These are phyloP conservation scores for Cisticola juncidis DNA, from an alignment of 2,113 vertebrate species.

Conservation along the genomic window DNA sequence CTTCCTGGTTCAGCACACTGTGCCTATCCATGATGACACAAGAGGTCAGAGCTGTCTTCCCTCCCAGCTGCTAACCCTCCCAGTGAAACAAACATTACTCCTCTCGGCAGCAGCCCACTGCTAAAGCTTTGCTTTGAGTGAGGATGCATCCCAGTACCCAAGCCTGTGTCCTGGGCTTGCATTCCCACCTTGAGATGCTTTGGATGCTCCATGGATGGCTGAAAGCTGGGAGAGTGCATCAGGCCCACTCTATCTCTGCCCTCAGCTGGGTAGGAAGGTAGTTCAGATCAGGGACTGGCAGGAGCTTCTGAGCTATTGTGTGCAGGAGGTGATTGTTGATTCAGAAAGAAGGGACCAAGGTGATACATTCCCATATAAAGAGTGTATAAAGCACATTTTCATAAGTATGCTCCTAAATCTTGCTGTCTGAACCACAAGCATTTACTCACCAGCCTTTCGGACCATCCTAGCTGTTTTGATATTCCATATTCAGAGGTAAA, in stretches of 20 bases:
- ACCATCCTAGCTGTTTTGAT: neutral
- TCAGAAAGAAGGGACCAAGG: neutral
- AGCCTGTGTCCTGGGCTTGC: neutral
- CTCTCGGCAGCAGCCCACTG: neutral
- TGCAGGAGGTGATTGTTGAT: neutral
- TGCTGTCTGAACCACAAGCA: neutral
- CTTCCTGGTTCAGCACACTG: neutral
- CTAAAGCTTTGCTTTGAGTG: neutral
- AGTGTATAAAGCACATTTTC: neutral
- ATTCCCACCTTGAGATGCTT: neutral
- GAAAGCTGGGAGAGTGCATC: neutral
- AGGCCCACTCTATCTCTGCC: neutral
- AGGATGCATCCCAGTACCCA: neutral
- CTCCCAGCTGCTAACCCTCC: neutral
- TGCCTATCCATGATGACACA: neutral
- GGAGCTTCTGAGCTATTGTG: neutral
- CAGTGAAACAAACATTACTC: neutral
- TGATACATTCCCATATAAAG: neutral
- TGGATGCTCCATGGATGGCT: neutral
- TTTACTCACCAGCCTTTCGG: neutral
- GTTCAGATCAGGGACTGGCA: neutral
- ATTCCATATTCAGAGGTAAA: neutral
- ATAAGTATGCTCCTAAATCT: neutral
- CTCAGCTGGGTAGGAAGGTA: neutral
- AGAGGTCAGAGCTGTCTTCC: neutral